Evolutionary conservation across 2,113 vertebrate species (phyloP), one percentile per base, ranked within the genome.

Genomic region (Cyanistes caeruleus): DNA sequence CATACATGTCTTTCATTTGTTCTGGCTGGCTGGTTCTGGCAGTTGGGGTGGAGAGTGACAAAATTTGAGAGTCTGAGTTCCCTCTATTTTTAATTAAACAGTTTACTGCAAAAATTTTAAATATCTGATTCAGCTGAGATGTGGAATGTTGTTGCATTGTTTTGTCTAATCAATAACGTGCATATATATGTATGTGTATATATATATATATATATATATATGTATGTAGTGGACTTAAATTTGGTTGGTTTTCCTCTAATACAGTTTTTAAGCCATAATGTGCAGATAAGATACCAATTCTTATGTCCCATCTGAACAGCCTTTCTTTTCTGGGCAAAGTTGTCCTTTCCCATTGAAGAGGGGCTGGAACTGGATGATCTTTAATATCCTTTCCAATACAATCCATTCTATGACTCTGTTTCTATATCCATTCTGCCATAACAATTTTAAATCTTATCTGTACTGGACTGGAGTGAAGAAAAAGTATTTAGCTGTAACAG

Each of bases 41-140:
- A 7, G 0, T 0, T 75, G 13, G 3, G 4, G 31, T 22, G 5
- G 9, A 63, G 2, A 44, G 2, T 28, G 11, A n/a, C 28, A 65
- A 60, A 49, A 14, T 48, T 63, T 64, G 22, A 35, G n/a, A 77
- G 13, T 8, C 15, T 65, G 10, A 35, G 3, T 44, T 9, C 1
- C n/a, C 10, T 76, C 43, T 43, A 39, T 48, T 67, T 89, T 89
- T 82, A n/a, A 23, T 17, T n/a, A 28, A 73, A 68, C 2, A 7
- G 0, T 48, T 81, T 58, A 7, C 9, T 62, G 63, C 6, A 78
- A 51, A 55, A 59, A 11, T 1, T 11, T 70, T 51, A 27, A n/a
- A 23, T 51, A 4, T 18, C 48, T 30, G 20, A 1, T 22, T 78
- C 62, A 63, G 11, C 33, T 75, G 30, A 75, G 60, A n/a, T 51